Evolutionary conservation across 2,797 vertebrate species (phyloP).

Genomic region (Lateolabrax maculatus): DNA sequence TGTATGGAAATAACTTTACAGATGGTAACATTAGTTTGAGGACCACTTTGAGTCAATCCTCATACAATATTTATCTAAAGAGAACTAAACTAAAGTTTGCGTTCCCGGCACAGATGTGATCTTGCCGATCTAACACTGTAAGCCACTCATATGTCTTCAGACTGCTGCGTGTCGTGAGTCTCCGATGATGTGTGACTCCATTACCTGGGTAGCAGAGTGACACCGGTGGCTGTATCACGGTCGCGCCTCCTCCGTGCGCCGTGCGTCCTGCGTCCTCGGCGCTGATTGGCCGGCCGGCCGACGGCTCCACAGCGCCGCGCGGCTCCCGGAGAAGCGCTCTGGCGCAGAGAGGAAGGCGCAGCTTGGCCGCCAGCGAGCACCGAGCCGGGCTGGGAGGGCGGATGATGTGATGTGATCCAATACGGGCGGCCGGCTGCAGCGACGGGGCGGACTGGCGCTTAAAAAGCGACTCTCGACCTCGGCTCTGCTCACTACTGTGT

Average conservation of each 20-base stretch:
- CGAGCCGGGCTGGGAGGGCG: constrained; percentile 64
- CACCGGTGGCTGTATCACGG: constrained; percentile 60
- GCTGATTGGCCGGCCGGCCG: constrained; percentile 73
- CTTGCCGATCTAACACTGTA: too few species aligned
- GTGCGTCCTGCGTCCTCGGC: constrained; percentile 69
- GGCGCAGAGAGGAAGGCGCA: constrained; percentile 80
- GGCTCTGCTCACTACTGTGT: constrained; percentile 45
- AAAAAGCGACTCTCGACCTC: constrained; percentile 70
- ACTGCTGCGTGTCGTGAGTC: constrained; percentile 63
- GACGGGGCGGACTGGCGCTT: constrained; percentile 70
- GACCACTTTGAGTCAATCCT: background rate
- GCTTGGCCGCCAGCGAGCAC: constrained; percentile 66
- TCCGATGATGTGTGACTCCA: constrained; percentile 77
- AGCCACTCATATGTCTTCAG: constrained; percentile 20
- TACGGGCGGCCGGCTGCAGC: constrained; percentile 73
- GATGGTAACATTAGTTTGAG: background rate
- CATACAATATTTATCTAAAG: background rate
- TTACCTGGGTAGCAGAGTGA: constrained; percentile 73
- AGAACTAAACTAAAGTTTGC: background rate
- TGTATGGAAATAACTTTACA: background rate
- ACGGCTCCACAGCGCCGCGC: constrained; percentile 67
- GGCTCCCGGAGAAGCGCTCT: constrained; percentile 69
- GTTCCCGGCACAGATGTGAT: background rate
- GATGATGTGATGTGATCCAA: constrained; percentile 76
- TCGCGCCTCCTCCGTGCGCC: constrained; percentile 57